Conservation (phyloP, 2,797 vertebrate genomes). For the Spheniscus humboldti region DNA sequence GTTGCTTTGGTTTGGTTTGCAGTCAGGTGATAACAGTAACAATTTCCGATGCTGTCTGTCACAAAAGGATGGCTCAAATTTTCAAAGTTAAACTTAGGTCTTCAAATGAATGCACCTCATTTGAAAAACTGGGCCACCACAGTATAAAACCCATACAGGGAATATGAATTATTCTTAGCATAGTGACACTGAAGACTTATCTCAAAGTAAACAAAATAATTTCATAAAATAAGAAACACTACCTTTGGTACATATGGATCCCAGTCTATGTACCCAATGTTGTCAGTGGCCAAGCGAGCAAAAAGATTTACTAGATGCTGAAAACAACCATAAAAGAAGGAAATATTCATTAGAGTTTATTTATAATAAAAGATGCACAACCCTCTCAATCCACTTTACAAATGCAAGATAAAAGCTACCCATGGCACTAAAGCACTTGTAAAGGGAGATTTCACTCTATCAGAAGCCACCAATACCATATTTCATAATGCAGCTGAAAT, state of each 20-base stretch:
- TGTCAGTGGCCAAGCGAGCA: constrained; percentile 93
- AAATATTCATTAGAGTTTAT: background rate
- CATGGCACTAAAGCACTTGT: background rate
- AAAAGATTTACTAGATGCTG: constrained; percentile 96
- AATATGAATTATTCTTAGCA: background rate
- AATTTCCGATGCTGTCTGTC: background rate
- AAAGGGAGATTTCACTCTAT: background rate
- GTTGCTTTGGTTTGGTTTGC: background rate
- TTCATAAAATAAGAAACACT: background rate
- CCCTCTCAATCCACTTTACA: background rate
- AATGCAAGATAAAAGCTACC: background rate
- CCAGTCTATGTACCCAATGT: constrained; percentile 98
- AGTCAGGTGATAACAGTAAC: background rate
- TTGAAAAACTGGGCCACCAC: background rate
- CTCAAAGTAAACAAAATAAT: background rate
- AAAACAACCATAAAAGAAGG: background rate
- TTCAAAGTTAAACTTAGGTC: background rate
- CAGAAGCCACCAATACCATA: background rate
- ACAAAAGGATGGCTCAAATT: background rate
- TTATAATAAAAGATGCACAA: background rate
- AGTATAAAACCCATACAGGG: background rate
- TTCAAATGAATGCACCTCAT: background rate
- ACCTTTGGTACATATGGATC: constrained; percentile 97
- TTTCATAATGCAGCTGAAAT: background rate
- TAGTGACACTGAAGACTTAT: background rate